These are phyloP conservation scores for Tamandua tetradactyla DNA, from an alignment of 2,797 vertebrate genomes.

Conservation along the genomic window DNA sequence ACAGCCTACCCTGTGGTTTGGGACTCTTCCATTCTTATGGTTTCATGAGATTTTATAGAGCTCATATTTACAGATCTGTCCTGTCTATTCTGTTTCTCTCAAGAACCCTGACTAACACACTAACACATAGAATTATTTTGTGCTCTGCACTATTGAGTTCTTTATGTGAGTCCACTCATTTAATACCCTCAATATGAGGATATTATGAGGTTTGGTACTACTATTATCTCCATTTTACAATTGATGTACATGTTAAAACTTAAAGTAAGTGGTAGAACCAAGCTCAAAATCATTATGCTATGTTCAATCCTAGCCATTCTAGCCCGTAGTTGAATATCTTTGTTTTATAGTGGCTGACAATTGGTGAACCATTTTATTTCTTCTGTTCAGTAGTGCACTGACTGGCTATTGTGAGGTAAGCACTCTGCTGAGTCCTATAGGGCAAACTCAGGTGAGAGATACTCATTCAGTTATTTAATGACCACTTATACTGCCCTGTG, in stretches of 20 bases:
- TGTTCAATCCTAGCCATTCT: background rate
- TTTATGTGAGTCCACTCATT: constrained; percentile 38
- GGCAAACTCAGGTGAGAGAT: constrained; percentile 26
- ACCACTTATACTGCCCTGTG: constrained; percentile 6
- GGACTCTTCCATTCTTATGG: too few relatives aligned
- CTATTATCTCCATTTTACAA: constrained; percentile 19
- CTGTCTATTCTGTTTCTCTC: too few relatives aligned
- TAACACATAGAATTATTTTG: background rate
- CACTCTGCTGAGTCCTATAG: background rate
- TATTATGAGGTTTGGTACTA: background rate
- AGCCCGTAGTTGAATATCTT: background rate
- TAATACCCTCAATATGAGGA: background rate
- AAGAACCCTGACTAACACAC: too few relatives aligned
- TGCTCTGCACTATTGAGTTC: constrained; percentile 24
- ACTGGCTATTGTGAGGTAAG: constrained; percentile 32
- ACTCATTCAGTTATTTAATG: constrained; percentile 44
- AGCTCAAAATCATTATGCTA: background rate
- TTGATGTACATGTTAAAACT: background rate
- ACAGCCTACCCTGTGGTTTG: too few relatives aligned
- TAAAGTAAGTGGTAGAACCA: constrained; percentile 47
- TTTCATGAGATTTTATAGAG: too few relatives aligned
- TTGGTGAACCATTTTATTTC: constrained; percentile 34
- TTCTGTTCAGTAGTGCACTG: constrained; percentile 1
- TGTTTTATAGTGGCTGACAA: background rate
- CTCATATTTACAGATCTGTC: too few relatives aligned